phyloP scores from a whole-genome alignment of 2,113 vertebrate genomes.

The Pleuronectes platessa region DNA sequence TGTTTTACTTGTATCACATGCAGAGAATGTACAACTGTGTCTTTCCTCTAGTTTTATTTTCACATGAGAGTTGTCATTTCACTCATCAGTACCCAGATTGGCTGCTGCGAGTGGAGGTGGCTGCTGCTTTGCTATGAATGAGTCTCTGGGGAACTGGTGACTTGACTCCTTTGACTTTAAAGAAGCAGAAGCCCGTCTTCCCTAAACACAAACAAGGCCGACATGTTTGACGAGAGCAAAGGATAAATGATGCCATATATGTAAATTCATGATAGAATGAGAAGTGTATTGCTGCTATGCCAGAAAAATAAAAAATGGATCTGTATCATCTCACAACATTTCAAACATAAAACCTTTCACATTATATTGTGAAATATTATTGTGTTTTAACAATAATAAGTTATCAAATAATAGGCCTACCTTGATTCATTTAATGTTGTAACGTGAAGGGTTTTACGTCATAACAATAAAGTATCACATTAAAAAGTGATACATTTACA shows the following conservation, averaged over 20 bases:
- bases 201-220: conserved; percentile 38
- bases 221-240: conserved; percentile 4
- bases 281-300: neutral
- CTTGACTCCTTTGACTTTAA: conserved; percentile 41
- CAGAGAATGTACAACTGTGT: conserved; percentile 16
- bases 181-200: conserved; percentile 12
- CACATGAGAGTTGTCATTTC: conserved; percentile 38
- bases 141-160: conserved; percentile 47
- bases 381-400: too few relatives aligned
- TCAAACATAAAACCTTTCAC: too few relatives aligned
- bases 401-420: too few relatives aligned
- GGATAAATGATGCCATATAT: neutral
- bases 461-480: too few relatives aligned
- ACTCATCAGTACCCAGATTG: conserved; percentile 70
- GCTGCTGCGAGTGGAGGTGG: conserved; percentile 36
- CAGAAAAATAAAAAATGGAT: neutral
- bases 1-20: conserved; percentile 17
- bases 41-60: neutral
- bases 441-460: too few relatives aligned
- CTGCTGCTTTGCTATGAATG: conserved; percentile 60
- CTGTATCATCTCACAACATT: too few relatives aligned
- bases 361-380: too few relatives aligned
- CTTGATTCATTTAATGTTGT: too few relatives aligned
- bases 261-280: neutral
- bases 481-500: too few relatives aligned